Evolutionary conservation across 2,888 invertebrate genomes (phyloP).

Genomic region (Philereme vetulata): DNA sequence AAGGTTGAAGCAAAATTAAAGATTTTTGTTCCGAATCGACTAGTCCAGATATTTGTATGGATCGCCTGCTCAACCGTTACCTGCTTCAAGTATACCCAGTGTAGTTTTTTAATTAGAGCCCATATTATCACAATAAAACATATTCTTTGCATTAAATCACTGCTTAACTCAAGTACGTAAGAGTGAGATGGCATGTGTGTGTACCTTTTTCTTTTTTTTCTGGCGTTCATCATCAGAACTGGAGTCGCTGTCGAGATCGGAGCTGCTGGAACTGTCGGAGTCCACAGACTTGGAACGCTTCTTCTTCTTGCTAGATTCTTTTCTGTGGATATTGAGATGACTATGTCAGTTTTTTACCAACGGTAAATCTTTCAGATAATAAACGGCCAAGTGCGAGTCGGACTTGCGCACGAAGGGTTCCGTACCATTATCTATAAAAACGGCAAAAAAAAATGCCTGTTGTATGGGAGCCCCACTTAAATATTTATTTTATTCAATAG

Average conservation of each 20-base stretch:
- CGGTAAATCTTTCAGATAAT: too few species aligned
- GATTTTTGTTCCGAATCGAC: too few species aligned
- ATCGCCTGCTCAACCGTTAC: neutral
- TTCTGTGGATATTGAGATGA: conserved; percentile 50
- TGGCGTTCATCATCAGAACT: conserved; percentile 67
- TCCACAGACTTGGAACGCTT: conserved; percentile 83
- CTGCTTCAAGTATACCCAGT: neutral
- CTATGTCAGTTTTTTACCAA: neutral
- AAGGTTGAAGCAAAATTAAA: too few species aligned
- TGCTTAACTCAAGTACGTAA: conserved; percentile 35
- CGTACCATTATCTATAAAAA: too few species aligned
- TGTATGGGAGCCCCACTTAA: too few species aligned
- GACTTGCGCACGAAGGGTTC: too few species aligned
- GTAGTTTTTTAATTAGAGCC: neutral
- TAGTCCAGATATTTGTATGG: too few species aligned
- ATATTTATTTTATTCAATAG: too few species aligned
- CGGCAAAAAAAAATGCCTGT: too few species aligned
- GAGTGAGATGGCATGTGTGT: conserved; percentile 33
- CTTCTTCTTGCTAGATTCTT: conserved; percentile 80
- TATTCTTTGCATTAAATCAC: conserved; percentile 48
- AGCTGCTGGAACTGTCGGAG: conserved; percentile 77
- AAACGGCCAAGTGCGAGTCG: too few species aligned
- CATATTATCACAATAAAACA: conserved; percentile 37
- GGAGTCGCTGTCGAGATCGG: conserved; percentile 67
- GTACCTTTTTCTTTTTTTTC: conserved; percentile 78